These are phyloP conservation scores for Artibeus jamaicensis DNA, from an alignment of 2,797 vertebrate genomes.

Conservation along the genomic window DNA sequence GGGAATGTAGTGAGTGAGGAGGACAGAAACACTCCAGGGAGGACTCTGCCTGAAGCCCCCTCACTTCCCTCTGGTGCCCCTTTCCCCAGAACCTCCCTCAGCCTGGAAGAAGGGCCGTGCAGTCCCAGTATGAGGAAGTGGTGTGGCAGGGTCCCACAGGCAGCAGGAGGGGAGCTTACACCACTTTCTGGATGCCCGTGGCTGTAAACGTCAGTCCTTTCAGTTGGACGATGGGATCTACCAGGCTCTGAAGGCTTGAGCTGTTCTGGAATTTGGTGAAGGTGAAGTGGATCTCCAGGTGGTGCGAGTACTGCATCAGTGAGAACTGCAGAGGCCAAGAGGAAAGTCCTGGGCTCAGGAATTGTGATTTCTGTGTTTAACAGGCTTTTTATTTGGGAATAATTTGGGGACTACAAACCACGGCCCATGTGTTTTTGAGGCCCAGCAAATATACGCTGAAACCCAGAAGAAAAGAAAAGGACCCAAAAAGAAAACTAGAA, in stretches of 20 bases:
- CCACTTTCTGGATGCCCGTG: slow-evolving; percentile 29
- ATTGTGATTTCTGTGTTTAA: background rate
- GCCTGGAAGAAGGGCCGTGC: background rate
- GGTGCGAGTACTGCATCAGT: slow-evolving; percentile 64
- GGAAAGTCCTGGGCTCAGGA: background rate
- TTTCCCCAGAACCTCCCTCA: background rate
- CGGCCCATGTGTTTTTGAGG: background rate
- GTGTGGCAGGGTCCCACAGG: background rate
- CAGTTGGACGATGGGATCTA: slow-evolving; percentile 3
- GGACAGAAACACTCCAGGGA: background rate
- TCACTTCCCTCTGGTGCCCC: accelerated
- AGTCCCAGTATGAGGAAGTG: background rate
- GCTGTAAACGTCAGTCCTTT: slow-evolving; percentile 11
- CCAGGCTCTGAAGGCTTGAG: background rate
- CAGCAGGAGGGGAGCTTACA: slow-evolving; percentile 48
- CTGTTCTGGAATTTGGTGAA: background rate
- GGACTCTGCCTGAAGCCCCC: background rate
- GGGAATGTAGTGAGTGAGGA: accelerated
- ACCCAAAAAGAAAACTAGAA: background rate
- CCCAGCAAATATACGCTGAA: background rate
- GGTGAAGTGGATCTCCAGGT: slow-evolving; percentile 54
- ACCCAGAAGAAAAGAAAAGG: background rate
- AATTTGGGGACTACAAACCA: background rate
- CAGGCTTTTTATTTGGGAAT: background rate
- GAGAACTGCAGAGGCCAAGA: slow-evolving; percentile 49